Percentiles rank a stretch among this genome's conserved stretches.
These are phyloP conservation scores for Mastomys natalensis DNA, from an alignment of 2,113 vertebrate genomes.

Conservation along the genomic window DNA sequence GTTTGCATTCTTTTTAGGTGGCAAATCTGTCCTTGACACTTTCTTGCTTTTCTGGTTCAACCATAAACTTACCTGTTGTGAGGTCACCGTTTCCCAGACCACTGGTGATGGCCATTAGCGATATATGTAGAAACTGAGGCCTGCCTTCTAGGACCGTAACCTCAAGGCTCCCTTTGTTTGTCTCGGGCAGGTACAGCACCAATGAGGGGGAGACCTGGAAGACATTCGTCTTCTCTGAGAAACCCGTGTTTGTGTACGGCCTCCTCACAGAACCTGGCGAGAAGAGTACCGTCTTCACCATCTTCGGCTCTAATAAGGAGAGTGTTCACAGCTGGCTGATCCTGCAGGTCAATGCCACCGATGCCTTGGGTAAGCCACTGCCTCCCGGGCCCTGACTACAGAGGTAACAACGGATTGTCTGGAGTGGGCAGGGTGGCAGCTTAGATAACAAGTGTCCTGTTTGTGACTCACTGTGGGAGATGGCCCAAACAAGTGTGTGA, in stretches of 20 bases:
- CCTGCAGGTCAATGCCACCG: constrained; percentile 96
- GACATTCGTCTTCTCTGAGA: constrained; percentile 91
- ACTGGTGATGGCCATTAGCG: neutral
- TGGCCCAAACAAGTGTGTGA: fast-evolving
- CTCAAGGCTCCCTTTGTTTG: neutral
- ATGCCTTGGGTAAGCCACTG: constrained; percentile 91
- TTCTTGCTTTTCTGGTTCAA: neutral
- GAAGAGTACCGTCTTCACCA: constrained; percentile 98
- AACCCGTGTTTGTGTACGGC: constrained; percentile 95
- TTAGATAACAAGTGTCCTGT: neutral
- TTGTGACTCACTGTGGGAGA: neutral
- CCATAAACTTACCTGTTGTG: neutral
- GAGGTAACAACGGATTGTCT: neutral
- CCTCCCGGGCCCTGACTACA: neutral
- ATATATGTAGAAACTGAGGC: neutral
- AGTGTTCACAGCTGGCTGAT: constrained; percentile 98
- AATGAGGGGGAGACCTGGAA: constrained; percentile 99
- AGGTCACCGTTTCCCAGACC: neutral
- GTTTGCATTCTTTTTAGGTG: neutral
- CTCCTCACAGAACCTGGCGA: constrained; percentile 97
- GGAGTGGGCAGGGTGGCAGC: neutral
- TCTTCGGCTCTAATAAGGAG: constrained; percentile 97
- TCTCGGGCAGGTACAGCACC: constrained; percentile 92
- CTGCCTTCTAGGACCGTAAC: neutral
- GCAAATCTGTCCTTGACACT: fast-evolving